phyloP scores from a whole-genome alignment of 2,797 vertebrate species.

The Oryzias dopingdopingensis region DNA sequence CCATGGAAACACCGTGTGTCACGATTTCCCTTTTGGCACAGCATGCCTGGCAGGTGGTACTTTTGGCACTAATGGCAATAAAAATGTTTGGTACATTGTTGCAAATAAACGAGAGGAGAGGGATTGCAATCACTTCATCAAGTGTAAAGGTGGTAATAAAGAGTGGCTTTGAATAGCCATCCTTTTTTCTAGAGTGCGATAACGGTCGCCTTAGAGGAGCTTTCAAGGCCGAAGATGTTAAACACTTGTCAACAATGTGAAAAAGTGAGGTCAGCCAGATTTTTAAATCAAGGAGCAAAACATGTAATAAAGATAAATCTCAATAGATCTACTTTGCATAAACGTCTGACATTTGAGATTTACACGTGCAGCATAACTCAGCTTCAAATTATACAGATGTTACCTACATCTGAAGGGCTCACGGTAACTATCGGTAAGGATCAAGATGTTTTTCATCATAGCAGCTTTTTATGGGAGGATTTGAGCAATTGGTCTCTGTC shows the following conservation, averaged over 20 bases:
- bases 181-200: slow-evolving; percentile 19
- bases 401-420: no score
- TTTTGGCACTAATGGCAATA: slow-evolving; percentile 20
- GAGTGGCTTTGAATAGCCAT: slow-evolving; percentile 5
- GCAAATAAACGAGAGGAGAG: slow-evolving; percentile 20
- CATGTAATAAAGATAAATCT: no score
- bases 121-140: slow-evolving; percentile 17
- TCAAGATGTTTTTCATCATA: no score
- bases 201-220: slow-evolving; percentile 23
- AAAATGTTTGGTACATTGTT: slow-evolving; percentile 27
- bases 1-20: no score
- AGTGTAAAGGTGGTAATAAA: slow-evolving; percentile 22
- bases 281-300: no score
- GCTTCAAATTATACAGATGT: no score
- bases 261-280: not conserved
- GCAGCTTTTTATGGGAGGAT: no score
- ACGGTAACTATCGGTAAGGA: no score
- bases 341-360: no score
- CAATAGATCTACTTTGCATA: no score
- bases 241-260: slow-evolving; percentile 3
- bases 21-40: not conserved
- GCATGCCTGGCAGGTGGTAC: not conserved
- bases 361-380: no score
- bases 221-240: slow-evolving; percentile 17
- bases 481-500: no score